Evolutionary conservation across 2,888 invertebrate genomes (phyloP).

Genomic region (Ormyrus labotus): DNA sequence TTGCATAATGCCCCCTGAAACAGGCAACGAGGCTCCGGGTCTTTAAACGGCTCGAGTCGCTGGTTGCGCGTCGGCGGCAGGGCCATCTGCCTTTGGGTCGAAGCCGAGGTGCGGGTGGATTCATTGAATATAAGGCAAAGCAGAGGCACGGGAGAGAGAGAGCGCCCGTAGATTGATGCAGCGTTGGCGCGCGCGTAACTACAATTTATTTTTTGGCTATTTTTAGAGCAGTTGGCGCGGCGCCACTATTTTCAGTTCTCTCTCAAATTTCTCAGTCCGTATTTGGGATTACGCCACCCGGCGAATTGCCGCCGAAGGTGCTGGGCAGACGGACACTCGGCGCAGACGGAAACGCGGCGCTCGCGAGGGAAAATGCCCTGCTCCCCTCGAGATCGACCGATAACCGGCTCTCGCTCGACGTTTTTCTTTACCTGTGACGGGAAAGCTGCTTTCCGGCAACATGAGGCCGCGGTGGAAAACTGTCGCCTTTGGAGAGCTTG

Average conservation of each 20-base stretch:
- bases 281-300: constrained; percentile 71
- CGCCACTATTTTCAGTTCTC: constrained; percentile 75
- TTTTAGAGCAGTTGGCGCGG: constrained; percentile 71
- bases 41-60: too few relatives aligned
- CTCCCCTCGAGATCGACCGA: too few relatives aligned
- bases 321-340: background rate
- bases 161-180: constrained; percentile 68
- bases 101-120: constrained; percentile 57
- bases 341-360: too few relatives aligned
- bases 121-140: constrained; percentile 60
- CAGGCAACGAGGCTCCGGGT: background rate
- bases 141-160: background rate
- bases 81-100: background rate
- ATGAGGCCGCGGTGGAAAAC: constrained; percentile 63
- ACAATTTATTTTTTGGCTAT: constrained; percentile 74
- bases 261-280: constrained; percentile 75
- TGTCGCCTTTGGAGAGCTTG: background rate
- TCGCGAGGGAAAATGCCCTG: too few relatives aligned
- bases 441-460: constrained; percentile 75
- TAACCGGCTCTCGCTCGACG: too few relatives aligned
- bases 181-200: constrained; percentile 64
- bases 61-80: background rate
- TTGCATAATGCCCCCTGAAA: constrained; percentile 76
- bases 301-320: constrained; percentile 50
- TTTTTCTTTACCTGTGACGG: constrained; percentile 72